Conservation (phyloP, 2,113 vertebrate genomes). For the Oreamnos americanus region DNA sequence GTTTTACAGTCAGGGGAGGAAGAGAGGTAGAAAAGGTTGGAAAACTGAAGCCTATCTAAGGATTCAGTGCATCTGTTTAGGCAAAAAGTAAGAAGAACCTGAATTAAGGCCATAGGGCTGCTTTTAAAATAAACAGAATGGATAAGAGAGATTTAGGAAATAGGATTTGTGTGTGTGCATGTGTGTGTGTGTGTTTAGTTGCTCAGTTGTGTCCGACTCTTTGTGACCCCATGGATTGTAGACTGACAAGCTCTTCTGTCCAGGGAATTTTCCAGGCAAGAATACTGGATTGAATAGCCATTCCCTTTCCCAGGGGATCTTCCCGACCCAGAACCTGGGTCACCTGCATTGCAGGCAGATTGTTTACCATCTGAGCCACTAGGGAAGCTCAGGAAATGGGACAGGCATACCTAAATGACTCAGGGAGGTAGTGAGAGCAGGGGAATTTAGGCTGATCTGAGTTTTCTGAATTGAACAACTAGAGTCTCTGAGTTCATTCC, state of each 20-base stretch:
- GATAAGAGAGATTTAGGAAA: neutral
- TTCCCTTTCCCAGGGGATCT: neutral
- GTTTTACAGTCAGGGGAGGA: neutral
- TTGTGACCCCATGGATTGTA: neutral
- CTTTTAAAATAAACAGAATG: neutral
- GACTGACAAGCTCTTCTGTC: neutral
- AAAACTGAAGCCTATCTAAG: neutral
- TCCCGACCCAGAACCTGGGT: neutral
- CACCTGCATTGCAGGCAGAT: neutral
- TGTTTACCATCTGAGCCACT: neutral
- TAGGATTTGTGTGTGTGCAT: neutral
- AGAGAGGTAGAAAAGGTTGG: neutral
- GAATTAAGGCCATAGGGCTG: neutral
- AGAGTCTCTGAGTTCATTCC: neutral
- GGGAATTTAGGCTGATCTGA: no score
- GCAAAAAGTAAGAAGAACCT: neutral
- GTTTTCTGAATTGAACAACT: neutral
- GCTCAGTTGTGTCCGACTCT: neutral
- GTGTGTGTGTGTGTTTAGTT: neutral
- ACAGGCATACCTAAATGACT: neutral
- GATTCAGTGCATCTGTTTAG: neutral
- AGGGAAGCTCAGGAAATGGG: neutral
- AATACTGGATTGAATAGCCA: neutral
- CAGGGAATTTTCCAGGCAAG: neutral
- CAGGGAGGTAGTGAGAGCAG: neutral